Percentiles rank a stretch among this genome's conserved stretches.
Evolutionary conservation across 2,113 vertebrate species (phyloP).

Genomic region (Mustela lutreola): DNA sequence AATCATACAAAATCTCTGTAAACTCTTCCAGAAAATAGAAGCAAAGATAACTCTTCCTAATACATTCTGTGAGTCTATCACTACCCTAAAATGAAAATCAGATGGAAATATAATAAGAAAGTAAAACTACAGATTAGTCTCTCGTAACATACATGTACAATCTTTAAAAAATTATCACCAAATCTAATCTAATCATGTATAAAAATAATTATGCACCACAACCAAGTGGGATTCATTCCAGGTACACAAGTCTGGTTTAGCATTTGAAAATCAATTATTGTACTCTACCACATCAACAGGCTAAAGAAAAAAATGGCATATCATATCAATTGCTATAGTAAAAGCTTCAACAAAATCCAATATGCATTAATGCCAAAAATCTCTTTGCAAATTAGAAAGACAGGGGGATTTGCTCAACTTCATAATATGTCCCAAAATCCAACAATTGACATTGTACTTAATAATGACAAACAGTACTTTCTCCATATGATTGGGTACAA

Average conservation of each 20-base stretch:
- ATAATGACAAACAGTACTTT: not conserved
- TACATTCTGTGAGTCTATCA: not conserved
- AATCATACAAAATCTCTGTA: not conserved
- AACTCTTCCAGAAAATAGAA: not conserved
- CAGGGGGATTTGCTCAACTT: not conserved
- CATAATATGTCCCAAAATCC: not conserved
- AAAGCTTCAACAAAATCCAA: not conserved
- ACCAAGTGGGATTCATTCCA: no score
- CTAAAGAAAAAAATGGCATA: not conserved
- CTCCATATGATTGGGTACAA: not conserved
- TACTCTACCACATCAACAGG: not conserved
- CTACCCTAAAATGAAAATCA: not conserved
- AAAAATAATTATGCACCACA: not conserved
- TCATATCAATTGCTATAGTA: not conserved
- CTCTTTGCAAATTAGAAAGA: not conserved
- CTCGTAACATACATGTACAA: not conserved
- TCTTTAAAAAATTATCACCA: not conserved
- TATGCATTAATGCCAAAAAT: not conserved
- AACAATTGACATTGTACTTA: not conserved
- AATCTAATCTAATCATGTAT: not conserved
- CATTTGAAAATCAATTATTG: not conserved
- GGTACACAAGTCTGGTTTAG: not conserved
- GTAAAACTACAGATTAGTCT: not conserved
- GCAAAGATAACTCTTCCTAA: not conserved
- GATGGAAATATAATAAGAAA: no score